Evolutionary conservation across 2,113 vertebrate species (phyloP), one percentile per base, ranked within the genome.

Genomic region (Pholis gunnellus): DNA sequence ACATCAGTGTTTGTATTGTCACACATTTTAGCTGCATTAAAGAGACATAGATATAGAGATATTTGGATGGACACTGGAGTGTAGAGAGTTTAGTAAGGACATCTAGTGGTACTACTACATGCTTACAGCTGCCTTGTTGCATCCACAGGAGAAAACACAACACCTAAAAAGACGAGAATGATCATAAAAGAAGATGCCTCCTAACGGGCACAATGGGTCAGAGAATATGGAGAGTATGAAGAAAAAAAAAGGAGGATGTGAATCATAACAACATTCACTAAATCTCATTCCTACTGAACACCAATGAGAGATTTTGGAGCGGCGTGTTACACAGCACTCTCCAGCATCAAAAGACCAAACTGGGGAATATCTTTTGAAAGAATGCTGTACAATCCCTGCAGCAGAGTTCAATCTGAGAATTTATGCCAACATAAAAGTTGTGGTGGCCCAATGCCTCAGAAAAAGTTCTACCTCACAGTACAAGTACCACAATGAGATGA

Each of bases 61-160:
- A 11, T 17, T 50, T 65, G 11, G 3, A 73, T 44, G 6, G 2
- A 59, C 14, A 44, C 17, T 40, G 60, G 60, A 34, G 8, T n/a
- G 18, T 31, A 59, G 40, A 70, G 59, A 79, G 81, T 64, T 70
- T 6, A 82, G 46, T 71, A 27, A 48, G n/a, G 82, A 83, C 87
- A 75, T 78, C 89, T 88, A 81, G 82, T 91, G 91, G 84, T 46
- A 13, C 17, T 20, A 42, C 25, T 34, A 13, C 5, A 74, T 7
- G 10, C 3, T 20, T 76, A 72, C 66, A 77, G 60, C 36, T 34
- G 20, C 5, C 54, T 69, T 17, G 25, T 31, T 46, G 38, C 27
- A 67, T 29, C 52, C 34, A 52, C 2, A 52, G 40, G 13, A 68
- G 36, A n/a, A 25, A 34, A 27, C 52, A 0, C 11, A 2, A 38